These are phyloP conservation scores for Aegithalos caudatus DNA, from an alignment of 2,113 vertebrate species.

Conservation along the genomic window DNA sequence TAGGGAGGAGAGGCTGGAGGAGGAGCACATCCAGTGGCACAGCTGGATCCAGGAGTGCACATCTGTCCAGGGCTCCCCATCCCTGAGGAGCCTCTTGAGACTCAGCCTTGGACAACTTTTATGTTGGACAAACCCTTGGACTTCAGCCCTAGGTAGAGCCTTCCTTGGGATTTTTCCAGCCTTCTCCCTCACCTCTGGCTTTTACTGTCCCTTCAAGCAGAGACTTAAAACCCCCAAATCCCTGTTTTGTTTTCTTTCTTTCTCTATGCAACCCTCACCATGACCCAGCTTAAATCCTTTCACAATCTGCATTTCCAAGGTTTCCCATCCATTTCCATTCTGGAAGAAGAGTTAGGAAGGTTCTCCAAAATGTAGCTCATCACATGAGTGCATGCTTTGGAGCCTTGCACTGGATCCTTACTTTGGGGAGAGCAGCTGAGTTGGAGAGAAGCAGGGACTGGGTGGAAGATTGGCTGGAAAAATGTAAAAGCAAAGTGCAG, in stretches of 20 bases:
- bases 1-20: neutral
- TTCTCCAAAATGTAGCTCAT: neutral
- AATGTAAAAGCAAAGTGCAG: neutral
- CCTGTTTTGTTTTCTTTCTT: neutral
- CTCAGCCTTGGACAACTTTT: neutral
- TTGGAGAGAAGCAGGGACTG: neutral
- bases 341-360: neutral
- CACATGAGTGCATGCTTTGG: neutral
- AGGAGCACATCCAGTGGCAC: neutral
- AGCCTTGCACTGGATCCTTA: neutral
- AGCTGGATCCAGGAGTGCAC: neutral
- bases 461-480: neutral
- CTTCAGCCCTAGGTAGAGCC: neutral
- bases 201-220: neutral
- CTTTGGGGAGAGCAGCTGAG: neutral
- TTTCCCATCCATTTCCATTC: neutral
- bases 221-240: neutral
- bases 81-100: neutral
- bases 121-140: neutral
- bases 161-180: neutral
- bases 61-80: conserved; percentile 23
- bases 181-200: neutral
- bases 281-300: neutral
- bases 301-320: neutral
- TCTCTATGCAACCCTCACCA: neutral